Conservation (phyloP, 2,888 invertebrate species). For the Mesodorylaimus sp. region DNA sequence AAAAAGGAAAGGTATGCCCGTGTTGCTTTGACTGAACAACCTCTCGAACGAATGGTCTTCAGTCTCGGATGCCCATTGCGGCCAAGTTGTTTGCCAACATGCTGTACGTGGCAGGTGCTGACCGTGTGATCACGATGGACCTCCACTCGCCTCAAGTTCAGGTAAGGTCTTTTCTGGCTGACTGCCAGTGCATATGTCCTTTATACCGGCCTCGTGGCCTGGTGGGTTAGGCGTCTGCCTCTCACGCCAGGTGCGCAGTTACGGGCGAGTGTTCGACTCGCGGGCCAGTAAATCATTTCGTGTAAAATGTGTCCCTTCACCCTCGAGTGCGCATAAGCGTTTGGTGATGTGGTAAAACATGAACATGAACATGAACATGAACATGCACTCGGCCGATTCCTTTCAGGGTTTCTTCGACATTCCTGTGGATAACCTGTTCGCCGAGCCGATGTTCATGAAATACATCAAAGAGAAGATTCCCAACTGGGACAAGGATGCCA, state of each 20-base stretch:
- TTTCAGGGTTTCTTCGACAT: slow-evolving; percentile 73
- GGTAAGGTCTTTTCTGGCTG: slow-evolving; percentile 25
- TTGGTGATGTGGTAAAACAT: no score
- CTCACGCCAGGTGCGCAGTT: no score
- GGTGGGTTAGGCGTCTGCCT: no score
- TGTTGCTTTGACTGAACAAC: no score
- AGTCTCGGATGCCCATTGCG: slow-evolving; percentile 81
- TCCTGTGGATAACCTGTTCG: slow-evolving; percentile 85
- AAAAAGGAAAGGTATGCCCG: slow-evolving; percentile 84
- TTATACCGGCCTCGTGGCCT: no score
- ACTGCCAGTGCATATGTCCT: background rate
- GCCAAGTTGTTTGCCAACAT: slow-evolving; percentile 89
- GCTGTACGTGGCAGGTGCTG: slow-evolving; percentile 78
- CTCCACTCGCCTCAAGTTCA: slow-evolving; percentile 89
- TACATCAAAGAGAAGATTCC: slow-evolving; percentile 87
- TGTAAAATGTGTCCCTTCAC: no score
- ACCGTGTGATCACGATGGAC: slow-evolving; percentile 94
- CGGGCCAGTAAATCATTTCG: no score
- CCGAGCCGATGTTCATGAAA: slow-evolving; percentile 80
- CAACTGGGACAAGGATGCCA: slow-evolving; percentile 77
- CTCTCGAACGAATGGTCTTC: slow-evolving; percentile 21
- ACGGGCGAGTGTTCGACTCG: background rate
- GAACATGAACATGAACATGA: no score
- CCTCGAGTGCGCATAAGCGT: no score
- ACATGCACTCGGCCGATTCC: no score